phyloP scores from a whole-genome alignment of 1,140 invertebrate species.

The Ridgeia piscesae region DNA sequence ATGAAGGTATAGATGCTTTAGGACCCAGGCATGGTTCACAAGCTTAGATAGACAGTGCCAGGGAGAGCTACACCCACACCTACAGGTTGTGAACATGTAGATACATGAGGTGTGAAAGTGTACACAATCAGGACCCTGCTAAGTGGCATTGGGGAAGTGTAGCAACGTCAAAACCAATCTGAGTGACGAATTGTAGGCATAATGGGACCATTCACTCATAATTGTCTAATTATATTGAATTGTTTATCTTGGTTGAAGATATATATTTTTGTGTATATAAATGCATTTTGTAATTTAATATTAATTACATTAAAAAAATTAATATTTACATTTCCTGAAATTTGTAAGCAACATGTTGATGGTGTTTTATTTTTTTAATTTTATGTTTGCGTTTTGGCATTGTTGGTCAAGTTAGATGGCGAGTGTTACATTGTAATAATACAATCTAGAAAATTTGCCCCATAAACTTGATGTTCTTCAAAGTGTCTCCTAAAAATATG shows the following conservation, averaged over 20 bases:
- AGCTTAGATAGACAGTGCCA: too few relatives aligned
- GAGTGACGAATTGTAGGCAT: background rate
- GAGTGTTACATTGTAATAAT: background rate
- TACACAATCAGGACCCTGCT: too few relatives aligned
- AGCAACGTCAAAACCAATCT: too few relatives aligned
- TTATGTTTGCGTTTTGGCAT: background rate
- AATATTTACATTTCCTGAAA: background rate
- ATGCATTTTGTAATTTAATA: background rate
- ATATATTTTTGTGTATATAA: background rate
- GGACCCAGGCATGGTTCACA: too few relatives aligned
- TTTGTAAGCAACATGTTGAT: too few relatives aligned
- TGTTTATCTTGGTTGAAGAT: background rate
- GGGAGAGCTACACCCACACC: too few relatives aligned
- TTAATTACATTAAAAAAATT: background rate
- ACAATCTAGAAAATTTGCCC: background rate
- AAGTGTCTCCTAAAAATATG: background rate
- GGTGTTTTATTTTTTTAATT: background rate
- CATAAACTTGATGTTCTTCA: background rate
- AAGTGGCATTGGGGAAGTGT: too few relatives aligned
- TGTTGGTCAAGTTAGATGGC: background rate
- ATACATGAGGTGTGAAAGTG: too few relatives aligned
- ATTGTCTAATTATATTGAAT: background rate
- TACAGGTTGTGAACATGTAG: too few relatives aligned
- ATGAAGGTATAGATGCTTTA: too few relatives aligned
- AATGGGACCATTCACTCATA: background rate